Percentiles rank a stretch among this genome's conserved stretches.
These are phyloP conservation scores for Colaptes auratus DNA, from an alignment of 2,113 vertebrate genomes.

Conservation along the genomic window DNA sequence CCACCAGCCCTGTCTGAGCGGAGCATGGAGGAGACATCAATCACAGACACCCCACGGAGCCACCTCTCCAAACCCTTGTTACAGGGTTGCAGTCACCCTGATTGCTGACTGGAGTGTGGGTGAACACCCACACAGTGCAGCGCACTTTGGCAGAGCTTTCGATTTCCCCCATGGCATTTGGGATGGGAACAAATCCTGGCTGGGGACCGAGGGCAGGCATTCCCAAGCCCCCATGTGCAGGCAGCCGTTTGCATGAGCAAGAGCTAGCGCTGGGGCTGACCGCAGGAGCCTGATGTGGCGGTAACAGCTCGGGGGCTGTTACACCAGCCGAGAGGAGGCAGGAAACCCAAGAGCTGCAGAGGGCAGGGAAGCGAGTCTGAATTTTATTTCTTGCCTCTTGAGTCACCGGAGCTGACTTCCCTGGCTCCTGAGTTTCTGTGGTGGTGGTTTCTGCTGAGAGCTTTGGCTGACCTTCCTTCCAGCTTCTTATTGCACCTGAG, in stretches of 20 bases:
- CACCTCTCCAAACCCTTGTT: neutral
- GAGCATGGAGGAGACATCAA: neutral
- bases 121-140: neutral
- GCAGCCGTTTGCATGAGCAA: neutral
- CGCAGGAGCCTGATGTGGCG: neutral
- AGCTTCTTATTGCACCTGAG: neutral
- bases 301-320: neutral
- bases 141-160: neutral
- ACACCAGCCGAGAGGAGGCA: neutral
- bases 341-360: neutral
- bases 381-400: neutral
- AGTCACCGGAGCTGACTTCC: neutral
- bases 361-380: neutral
- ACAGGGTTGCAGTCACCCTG: fast-evolving
- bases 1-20: fast-evolving
- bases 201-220: neutral
- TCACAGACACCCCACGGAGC: neutral
- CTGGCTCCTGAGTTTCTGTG: neutral
- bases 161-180: fast-evolving
- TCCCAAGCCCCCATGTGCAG: neutral
- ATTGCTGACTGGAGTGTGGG: neutral
- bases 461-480: neutral
- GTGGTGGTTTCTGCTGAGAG: neutral
- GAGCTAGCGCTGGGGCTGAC: neutral
- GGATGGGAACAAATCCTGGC: neutral